Conservation (phyloP, 2,113 vertebrate species). For the Beaufortia kweichowensis region DNA sequence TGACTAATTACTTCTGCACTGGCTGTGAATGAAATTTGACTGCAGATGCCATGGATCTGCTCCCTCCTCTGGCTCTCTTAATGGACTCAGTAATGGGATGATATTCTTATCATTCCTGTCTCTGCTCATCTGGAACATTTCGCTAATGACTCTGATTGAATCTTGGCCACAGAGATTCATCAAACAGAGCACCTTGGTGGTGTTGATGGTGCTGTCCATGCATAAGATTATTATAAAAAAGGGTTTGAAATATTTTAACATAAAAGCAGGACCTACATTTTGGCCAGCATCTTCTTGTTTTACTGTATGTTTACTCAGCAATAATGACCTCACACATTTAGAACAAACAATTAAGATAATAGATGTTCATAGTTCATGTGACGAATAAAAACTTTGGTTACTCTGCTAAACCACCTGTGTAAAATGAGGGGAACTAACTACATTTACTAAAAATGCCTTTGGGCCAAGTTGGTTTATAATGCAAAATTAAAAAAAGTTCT, state of each 20-base stretch:
- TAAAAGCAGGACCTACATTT: no score
- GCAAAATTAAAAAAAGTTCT: no score
- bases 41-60: slow-evolving; percentile 23
- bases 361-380: no score
- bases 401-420: no score
- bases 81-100: slow-evolving; percentile 45
- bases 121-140: slow-evolving; percentile 34
- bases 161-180: background rate
- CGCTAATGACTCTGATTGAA: slow-evolving; percentile 28
- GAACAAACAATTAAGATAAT: no score
- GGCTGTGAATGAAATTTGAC: slow-evolving; percentile 29
- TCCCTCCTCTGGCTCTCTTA: slow-evolving; percentile 26
- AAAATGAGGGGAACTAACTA: background rate
- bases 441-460: background rate
- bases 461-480: background rate
- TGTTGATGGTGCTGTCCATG: background rate
- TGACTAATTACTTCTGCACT: slow-evolving; percentile 15
- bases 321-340: no score
- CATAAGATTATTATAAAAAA: background rate
- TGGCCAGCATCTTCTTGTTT: no score
- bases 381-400: no score
- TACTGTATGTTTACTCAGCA: no score
- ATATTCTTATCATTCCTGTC: slow-evolving; percentile 37
- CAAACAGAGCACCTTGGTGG: background rate
- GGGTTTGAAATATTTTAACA: background rate